A percentile compares a stretch with the other conserved stretches of the same genome.
Conservation (phyloP, 53 echinoderm and acorn worm genomes). For the Holothuria scabra region DNA sequence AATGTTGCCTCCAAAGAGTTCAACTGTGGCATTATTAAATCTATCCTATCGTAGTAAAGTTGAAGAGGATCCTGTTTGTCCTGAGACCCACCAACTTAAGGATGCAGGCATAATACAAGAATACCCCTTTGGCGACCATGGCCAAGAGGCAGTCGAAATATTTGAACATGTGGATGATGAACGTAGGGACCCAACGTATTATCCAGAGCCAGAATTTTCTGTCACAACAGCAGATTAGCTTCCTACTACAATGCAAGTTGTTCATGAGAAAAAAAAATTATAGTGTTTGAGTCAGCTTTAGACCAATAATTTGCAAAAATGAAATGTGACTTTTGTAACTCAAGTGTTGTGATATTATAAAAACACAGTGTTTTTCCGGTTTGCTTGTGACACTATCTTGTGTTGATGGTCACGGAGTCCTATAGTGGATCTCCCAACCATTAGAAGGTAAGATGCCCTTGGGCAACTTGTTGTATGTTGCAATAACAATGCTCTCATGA, state of each 20-base stretch:
- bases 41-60: not conserved
- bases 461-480: constrained; percentile 33
- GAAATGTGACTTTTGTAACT: not conserved
- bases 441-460: not conserved
- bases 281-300: constrained; percentile 19
- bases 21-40: not conserved
- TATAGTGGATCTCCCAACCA: constrained; percentile 34
- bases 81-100: constrained; percentile 4
- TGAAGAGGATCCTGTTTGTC: not conserved
- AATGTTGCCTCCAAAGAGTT: not conserved
- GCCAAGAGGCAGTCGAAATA: not conserved
- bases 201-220: not conserved
- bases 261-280: constrained; percentile 9
- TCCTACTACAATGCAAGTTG: not conserved
- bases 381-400: constrained; percentile 27
- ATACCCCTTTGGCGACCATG: not conserved
- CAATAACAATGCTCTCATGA: constrained; percentile 10
- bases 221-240: not conserved
- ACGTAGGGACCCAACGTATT: not conserved
- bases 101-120: not conserved
- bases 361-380: constrained; percentile 7
- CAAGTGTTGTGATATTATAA: not conserved
- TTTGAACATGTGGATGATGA: not conserved
- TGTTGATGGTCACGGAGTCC: not conserved
- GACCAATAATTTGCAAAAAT: not conserved